Percentiles rank a stretch among this genome's conserved stretches.
These are phyloP conservation scores for Drosophila rubida DNA, from an alignment of 2,888 invertebrate species.

Conservation along the genomic window DNA sequence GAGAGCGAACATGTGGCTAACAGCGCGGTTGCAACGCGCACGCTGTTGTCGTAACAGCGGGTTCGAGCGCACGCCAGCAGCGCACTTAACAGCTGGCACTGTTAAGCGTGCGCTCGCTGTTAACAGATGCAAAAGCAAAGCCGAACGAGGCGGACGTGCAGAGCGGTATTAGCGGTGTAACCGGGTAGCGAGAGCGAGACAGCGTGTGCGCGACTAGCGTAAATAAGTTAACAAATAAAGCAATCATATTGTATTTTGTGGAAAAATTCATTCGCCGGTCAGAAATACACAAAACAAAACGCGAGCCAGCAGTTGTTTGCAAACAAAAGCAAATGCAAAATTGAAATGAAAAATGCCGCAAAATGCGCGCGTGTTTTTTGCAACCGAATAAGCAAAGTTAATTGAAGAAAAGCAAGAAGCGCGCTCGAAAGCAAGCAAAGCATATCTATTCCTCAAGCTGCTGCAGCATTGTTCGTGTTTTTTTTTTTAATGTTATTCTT, in stretches of 20 bases:
- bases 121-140: conserved; percentile 59
- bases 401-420: conserved; percentile 3
- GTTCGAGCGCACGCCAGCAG: background rate
- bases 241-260: background rate
- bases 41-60: conserved; percentile 42
- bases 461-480: background rate
- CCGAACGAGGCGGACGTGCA: conserved; percentile 51
- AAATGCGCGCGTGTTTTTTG: conserved; percentile 58
- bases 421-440: background rate
- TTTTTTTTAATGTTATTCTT: conserved; percentile 44
- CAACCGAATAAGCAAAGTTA: conserved; percentile 6
- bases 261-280: conserved; percentile 36
- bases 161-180: conserved; percentile 34
- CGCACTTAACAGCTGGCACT: conserved; percentile 31
- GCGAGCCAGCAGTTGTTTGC: background rate
- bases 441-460: background rate
- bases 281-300: conserved; percentile 7
- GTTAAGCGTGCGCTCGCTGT: conserved; percentile 32
- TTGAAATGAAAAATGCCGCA: conserved; percentile 16
- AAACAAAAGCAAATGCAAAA: background rate
- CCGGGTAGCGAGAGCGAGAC: conserved; percentile 8
- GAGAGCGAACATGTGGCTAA: conserved; percentile 25
- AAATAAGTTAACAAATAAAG: background rate
- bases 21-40: background rate
- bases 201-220: conserved; percentile 6